Evolutionary conservation across 2,113 vertebrate genomes (phyloP).

Genomic region (Phrynosoma blainvillii): DNA sequence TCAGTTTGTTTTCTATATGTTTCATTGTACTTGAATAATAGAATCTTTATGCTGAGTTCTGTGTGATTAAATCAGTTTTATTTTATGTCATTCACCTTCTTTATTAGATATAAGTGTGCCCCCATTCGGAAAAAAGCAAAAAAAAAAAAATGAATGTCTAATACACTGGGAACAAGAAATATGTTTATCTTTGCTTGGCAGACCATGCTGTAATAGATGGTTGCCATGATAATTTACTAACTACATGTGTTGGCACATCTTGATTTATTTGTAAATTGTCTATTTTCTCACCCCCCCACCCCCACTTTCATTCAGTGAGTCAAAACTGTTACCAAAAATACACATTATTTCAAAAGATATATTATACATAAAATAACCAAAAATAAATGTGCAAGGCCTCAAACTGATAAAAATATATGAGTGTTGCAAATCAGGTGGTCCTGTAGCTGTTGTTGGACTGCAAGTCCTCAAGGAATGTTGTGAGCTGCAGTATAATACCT

Average conservation of each 20-base stretch:
- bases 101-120: not conserved
- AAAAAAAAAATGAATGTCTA: not conserved
- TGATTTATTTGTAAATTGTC: slow-evolving; percentile 1
- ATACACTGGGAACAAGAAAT: not conserved
- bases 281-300: not conserved
- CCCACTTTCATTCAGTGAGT: not conserved
- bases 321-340: not conserved
- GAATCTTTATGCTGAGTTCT: not conserved
- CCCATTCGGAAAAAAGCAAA: not conserved
- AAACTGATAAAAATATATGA: not conserved
- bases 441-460: too few relatives aligned
- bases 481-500: too few relatives aligned
- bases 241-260: not conserved
- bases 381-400: not conserved
- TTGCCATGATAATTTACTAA: not conserved
- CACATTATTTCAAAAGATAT: not conserved
- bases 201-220: not conserved
- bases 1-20: not conserved
- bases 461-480: too few relatives aligned
- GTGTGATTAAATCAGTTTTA: not conserved
- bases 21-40: not conserved
- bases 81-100: not conserved
- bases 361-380: not conserved
- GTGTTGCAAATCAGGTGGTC: not conserved
- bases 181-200: slow-evolving; percentile 25